phyloP scores from a whole-genome alignment of 2,113 vertebrate genomes.

The Campylomormyrus tamandua region DNA sequence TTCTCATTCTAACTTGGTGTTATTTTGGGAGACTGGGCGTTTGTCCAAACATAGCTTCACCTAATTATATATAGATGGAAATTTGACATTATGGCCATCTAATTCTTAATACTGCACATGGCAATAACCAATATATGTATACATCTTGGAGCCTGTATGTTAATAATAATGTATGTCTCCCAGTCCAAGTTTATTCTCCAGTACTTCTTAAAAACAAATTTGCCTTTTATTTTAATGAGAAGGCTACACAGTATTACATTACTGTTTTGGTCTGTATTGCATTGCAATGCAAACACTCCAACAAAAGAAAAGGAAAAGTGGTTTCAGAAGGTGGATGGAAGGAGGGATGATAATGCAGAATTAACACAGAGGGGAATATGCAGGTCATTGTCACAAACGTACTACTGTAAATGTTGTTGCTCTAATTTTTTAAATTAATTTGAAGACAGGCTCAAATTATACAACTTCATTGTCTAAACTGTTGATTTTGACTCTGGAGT shows the following conservation, averaged over 20 bases:
- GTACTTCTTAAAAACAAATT: not conserved
- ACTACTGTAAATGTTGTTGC: too few relatives aligned
- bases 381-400: too few relatives aligned
- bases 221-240: not conserved
- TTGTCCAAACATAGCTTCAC: not conserved
- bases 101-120: not conserved
- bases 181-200: not conserved
- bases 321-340: too few relatives aligned
- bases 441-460: too few relatives aligned
- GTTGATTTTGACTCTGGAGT: not conserved
- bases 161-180: not conserved
- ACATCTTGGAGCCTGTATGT: not conserved
- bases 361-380: too few relatives aligned
- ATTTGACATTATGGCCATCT: not conserved
- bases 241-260: not conserved
- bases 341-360: too few relatives aligned
- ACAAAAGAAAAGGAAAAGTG: not conserved
- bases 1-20: not conserved
- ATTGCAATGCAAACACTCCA: not conserved
- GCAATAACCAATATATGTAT: not conserved
- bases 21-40: not conserved
- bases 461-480: too few relatives aligned
- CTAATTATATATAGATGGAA: not conserved
- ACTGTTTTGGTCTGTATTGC: not conserved
- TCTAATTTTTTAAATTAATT: too few relatives aligned